phyloP scores from a whole-genome alignment of 2,113 vertebrate genomes.

The Chrysemys picta region DNA sequence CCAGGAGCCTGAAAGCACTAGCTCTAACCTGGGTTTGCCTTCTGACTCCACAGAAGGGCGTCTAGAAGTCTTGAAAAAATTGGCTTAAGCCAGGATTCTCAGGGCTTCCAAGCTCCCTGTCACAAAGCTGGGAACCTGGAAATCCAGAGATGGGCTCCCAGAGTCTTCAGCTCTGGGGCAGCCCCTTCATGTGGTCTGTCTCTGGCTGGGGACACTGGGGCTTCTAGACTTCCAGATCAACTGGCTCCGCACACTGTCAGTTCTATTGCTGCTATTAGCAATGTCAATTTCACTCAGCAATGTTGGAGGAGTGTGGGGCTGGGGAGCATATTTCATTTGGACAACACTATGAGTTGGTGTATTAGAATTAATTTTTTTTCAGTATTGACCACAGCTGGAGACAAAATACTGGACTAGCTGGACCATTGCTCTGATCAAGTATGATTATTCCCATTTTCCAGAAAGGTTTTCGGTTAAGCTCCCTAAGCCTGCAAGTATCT shows the following conservation, averaged over 20 bases:
- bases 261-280: background rate
- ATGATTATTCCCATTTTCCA: background rate
- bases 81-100: background rate
- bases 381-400: background rate
- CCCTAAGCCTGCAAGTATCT: background rate
- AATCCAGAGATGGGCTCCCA: background rate
- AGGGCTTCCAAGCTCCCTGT: background rate
- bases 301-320: background rate
- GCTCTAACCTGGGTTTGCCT: no score
- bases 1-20: no score
- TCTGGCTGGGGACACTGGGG: background rate
- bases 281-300: background rate
- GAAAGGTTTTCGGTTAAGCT: background rate
- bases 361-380: background rate
- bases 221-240: background rate
- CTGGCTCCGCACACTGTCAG: background rate
- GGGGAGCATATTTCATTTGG: background rate
- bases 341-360: background rate
- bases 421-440: background rate
- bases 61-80: background rate
- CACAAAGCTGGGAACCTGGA: background rate
- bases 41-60: no score
- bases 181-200: background rate
- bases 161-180: background rate
- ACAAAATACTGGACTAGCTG: background rate